Conservation (phyloP, 1,140 invertebrate genomes). For the Zaprionus africanus region DNA sequence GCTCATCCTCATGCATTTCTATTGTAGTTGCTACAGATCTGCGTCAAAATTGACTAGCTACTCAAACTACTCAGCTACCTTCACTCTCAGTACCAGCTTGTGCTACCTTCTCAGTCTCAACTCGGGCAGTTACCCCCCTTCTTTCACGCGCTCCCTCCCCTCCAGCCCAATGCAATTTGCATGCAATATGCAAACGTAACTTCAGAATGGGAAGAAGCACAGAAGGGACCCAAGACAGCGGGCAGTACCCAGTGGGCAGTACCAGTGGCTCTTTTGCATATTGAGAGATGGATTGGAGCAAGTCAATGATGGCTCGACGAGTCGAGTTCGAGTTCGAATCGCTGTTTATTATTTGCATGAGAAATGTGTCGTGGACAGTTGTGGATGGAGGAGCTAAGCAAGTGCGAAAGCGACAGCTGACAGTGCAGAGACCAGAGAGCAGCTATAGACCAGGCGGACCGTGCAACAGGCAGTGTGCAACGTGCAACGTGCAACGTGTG, state of each 20-base stretch:
- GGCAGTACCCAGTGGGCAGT: neutral
- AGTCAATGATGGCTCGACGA: constrained; percentile 21
- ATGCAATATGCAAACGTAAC: constrained; percentile 2
- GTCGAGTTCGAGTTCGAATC: constrained; percentile 16
- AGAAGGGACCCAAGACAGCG: neutral
- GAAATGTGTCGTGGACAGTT: constrained; percentile 42
- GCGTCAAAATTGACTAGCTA: neutral
- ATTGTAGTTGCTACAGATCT: neutral
- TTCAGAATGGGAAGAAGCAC: neutral
- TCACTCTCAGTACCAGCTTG: neutral
- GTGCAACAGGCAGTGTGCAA: neutral
- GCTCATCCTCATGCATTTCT: neutral
- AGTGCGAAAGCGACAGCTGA: constrained; percentile 45
- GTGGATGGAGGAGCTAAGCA: constrained; percentile 4
- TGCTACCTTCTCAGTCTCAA: neutral
- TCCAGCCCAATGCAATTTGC: neutral
- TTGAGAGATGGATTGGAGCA: constrained; percentile 6
- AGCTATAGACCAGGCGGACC: neutral
- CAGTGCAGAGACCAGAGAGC: neutral
- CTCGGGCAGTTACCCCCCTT: too few species aligned
- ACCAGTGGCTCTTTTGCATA: neutral
- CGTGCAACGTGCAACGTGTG: neutral
- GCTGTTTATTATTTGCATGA: constrained; percentile 64
- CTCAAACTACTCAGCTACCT: neutral
- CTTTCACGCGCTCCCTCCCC: neutral